Evolutionary conservation across 2,888 invertebrate species (phyloP).

Genomic region (Hemithea aestivaria): DNA sequence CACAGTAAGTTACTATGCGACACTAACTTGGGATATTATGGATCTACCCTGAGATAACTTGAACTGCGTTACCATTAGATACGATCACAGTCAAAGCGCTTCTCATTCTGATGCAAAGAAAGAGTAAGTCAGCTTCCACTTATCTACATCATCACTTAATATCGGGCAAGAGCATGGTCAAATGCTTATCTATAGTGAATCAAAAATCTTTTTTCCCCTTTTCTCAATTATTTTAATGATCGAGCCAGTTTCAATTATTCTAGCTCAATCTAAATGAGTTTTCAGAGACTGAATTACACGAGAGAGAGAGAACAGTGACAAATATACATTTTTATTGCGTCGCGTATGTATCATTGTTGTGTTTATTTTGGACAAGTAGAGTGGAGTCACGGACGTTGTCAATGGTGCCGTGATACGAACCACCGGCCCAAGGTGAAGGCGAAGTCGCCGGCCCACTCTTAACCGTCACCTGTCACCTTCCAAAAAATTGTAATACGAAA

Average conservation of each 20-base stretch:
- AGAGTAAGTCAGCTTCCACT: too few relatives aligned
- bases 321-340: constrained; percentile 52
- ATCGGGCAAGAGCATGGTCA: too few relatives aligned
- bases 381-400: constrained; percentile 67
- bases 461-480: constrained; percentile 52
- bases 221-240: neutral
- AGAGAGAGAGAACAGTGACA: constrained; percentile 37
- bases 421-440: constrained; percentile 75
- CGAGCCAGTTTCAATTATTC: constrained; percentile 36
- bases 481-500: too few relatives aligned
- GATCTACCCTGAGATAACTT: too few relatives aligned
- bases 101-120: too few relatives aligned
- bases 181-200: too few relatives aligned
- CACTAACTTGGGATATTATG: neutral
- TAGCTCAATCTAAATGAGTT: constrained; percentile 29
- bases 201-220: too few relatives aligned
- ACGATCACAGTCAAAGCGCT: too few relatives aligned
- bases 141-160: too few relatives aligned
- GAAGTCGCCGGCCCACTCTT: constrained; percentile 39
- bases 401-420: constrained; percentile 61
- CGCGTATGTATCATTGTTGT: constrained; percentile 56
- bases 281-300: too few relatives aligned
- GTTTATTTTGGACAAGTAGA: constrained; percentile 63
- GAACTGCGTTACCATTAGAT: too few relatives aligned
- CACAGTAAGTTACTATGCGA: constrained; percentile 49